These are phyloP conservation scores for Schizopygopsis malacanthus DNA, from an alignment of 2,797 vertebrate genomes.

Conservation along the genomic window DNA sequence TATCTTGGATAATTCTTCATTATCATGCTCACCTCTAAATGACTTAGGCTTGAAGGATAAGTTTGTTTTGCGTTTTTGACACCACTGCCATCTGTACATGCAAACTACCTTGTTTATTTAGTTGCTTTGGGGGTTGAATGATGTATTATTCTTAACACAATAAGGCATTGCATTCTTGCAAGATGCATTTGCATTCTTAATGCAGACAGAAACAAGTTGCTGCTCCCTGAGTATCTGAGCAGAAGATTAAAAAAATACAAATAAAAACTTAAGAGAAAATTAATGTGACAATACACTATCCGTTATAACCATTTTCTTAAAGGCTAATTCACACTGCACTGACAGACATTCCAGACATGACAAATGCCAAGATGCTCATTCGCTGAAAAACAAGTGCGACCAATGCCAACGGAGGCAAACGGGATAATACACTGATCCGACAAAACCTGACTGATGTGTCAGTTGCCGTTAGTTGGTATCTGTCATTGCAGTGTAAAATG, in stretches of 20 bases:
- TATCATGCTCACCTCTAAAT: constrained; percentile 32
- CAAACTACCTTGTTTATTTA: background rate
- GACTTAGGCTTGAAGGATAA: constrained; percentile 7
- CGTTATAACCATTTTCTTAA: background rate
- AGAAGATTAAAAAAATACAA: background rate
- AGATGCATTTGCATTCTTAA: constrained; percentile 22
- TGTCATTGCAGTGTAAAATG: background rate
- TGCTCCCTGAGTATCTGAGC: constrained; percentile 6
- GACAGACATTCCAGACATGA: background rate
- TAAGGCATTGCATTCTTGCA: constrained; percentile 1
- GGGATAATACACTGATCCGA: background rate
- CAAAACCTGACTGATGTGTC: background rate
- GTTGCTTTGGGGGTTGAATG: constrained; percentile 1
- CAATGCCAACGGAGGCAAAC: background rate
- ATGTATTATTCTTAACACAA: constrained; percentile 1
- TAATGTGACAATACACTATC: background rate
- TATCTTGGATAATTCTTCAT: constrained; percentile 22
- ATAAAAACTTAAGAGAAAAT: background rate
- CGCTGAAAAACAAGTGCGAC: background rate
- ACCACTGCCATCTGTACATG: background rate
- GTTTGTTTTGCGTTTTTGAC: background rate
- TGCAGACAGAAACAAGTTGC: constrained; percentile 3
- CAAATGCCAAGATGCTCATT: background rate
- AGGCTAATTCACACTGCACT: background rate
- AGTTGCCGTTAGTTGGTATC: background rate